phyloP scores from a whole-genome alignment of 2,797 vertebrate species.

The Orestias chungarensis region DNA sequence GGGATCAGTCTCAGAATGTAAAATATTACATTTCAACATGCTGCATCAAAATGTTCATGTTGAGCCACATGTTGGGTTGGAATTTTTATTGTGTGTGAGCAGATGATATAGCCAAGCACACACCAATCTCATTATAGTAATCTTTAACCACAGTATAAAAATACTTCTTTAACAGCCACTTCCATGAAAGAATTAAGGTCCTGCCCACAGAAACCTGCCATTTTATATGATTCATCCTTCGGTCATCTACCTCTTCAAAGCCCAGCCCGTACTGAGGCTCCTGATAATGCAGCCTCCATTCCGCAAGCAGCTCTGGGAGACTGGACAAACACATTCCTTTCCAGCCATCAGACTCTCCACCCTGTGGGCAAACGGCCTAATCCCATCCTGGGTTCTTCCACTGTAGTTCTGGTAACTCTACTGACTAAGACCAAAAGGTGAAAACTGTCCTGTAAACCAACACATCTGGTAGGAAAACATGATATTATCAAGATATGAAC shows the following conservation, averaged over 20 bases:
- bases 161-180: conserved; percentile 43
- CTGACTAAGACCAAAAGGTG: not conserved
- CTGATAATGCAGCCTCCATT: conserved; percentile 36
- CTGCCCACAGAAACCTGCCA: conserved; percentile 37
- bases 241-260: conserved; percentile 56
- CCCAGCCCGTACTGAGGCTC: conserved; percentile 29
- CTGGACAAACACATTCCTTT: conserved; percentile 60
- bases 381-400: conserved; percentile 19
- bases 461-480: not conserved
- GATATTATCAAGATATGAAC: not conserved
- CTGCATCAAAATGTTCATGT: conserved; percentile 34
- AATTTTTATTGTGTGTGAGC: conserved; percentile 25
- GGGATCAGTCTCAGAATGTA: conserved; percentile 38
- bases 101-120: conserved; percentile 33
- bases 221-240: conserved; percentile 49
- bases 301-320: conserved; percentile 47
- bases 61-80: conserved; percentile 35
- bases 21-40: conserved; percentile 13
- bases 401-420: conserved; percentile 21
- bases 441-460: too few relatives aligned
- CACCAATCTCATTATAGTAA: conserved; percentile 51
- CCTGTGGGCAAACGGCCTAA: conserved; percentile 50
- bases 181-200: conserved; percentile 19
- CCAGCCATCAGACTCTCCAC: conserved; percentile 56
- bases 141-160: conserved; percentile 59